Base-by-base conservation (phyloP, 2,888 invertebrate species). In the Lepidocyrtinus sp. region DNA sequence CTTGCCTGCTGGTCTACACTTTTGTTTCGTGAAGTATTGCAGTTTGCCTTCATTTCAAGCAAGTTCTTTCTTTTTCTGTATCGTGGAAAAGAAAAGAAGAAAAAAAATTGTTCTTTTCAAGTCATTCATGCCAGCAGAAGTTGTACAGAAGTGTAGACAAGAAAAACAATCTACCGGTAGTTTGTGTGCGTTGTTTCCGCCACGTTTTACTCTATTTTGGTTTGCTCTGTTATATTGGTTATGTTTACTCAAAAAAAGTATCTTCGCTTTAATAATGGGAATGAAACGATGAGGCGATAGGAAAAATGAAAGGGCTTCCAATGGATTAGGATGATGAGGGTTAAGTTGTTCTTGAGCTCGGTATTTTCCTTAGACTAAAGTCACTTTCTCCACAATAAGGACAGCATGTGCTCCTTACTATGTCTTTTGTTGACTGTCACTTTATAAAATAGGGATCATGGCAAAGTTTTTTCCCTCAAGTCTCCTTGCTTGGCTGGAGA, bases 21-120 rank as follows among this genome's bases (percentile, higher is more conserved):
- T 68, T 73, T 78, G 67, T 78, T 77, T 73, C 72, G 72, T 72
- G 72, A 78, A 73, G 78, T 72, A 78, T 78, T 78, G 78, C 72
- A 62, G 62, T 68, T 77, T 73, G 24, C 26, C 62, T 68, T 64
- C 76, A 63, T 64, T 50, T 50, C 15, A n/a, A n/a, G n/a, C n/a
- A n/a, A n/a, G n/a, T 50, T n/a, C n/a, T n/a, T n/a, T n/a, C n/a
- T n/a, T n/a, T 50, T 12, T 50, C 5, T 50, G 50, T 15, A 12
- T 12, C 12, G 5, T 36, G 12, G 5, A 50, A 2, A 50, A 2
- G 17, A 12, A 50, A 50, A 50, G 17, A 50, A 17, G 50, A 50
- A 50, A 50, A 50, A n/a, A 50, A 17, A 17, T 50, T n/a, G n/a
- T n/a, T n/a, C n/a, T n/a, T n/a, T n/a, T n/a, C n/a, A n/a, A n/a